A percentile compares a stretch with the other conserved stretches of the same genome.
phyloP scores from a whole-genome alignment of 2,888 invertebrate genomes.

The Nudaria mundana region DNA sequence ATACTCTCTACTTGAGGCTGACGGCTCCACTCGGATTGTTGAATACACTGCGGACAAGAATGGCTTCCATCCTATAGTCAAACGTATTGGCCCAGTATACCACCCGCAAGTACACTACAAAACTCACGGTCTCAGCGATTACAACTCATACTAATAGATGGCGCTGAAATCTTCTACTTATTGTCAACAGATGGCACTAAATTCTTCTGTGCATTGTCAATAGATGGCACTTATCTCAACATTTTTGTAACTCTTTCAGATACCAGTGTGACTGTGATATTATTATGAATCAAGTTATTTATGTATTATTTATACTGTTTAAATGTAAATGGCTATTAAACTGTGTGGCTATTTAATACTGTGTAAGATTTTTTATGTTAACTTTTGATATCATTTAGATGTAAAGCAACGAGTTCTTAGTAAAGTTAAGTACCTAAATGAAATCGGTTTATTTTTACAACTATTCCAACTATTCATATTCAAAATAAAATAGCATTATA shows the following conservation, averaged over 20 bases:
- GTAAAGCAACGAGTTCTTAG: no score
- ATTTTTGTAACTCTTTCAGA: background rate
- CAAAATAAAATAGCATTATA: no score
- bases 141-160: conserved; percentile 70
- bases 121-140: conserved; percentile 47
- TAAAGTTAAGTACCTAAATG: no score
- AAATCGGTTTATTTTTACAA: no score
- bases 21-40: conserved; percentile 75
- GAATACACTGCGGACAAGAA: conserved; percentile 78
- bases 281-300: conserved; percentile 33
- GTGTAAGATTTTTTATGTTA: no score
- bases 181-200: conserved; percentile 45
- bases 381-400: no score
- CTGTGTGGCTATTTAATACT: no score
- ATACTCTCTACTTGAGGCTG: conserved; percentile 73
- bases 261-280: conserved; percentile 55
- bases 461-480: no score
- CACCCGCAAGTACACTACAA: conserved; percentile 67
- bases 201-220: no score
- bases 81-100: conserved; percentile 70
- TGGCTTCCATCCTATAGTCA: conserved; percentile 77
- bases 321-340: no score
- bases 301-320: conserved; percentile 25
- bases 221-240: background rate
- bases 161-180: conserved; percentile 32